Conservation (phyloP, 1,140 invertebrate species). For the Ridgeia piscesae region DNA sequence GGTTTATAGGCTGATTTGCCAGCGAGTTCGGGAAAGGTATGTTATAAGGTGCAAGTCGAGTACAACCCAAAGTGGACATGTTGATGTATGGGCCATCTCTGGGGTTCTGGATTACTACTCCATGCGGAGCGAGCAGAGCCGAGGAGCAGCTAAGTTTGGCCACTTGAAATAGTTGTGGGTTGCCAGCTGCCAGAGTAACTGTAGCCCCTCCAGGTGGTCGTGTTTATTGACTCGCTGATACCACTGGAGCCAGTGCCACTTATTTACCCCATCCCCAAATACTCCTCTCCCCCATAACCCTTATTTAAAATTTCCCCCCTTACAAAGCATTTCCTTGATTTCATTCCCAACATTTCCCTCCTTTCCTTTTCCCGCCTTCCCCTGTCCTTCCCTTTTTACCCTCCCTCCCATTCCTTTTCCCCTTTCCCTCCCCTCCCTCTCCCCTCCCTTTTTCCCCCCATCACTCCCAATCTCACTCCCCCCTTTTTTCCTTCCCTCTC, state of each 20-base stretch:
- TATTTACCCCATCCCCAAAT: background rate
- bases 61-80: background rate
- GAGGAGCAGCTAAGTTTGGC: background rate
- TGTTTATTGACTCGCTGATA: constrained; percentile 1
- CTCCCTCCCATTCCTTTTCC: no score
- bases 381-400: no score
- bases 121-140: background rate
- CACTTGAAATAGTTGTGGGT: constrained; percentile 5
- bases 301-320: no score
- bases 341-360: no score
- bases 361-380: no score
- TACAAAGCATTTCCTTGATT: no score
- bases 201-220: background rate
- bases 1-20: background rate
- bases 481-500: no score
- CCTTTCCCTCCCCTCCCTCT: no score
- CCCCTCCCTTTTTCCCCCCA: no score
- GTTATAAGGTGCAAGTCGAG: background rate
- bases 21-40: background rate
- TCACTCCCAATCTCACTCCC: background rate
- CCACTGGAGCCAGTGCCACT: background rate
- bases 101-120: background rate
- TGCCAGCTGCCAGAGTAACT: background rate
- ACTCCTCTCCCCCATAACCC: background rate
- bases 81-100: background rate